These are phyloP conservation scores for Esox niger DNA, from an alignment of 2,113 vertebrate species.

Conservation along the genomic window DNA sequence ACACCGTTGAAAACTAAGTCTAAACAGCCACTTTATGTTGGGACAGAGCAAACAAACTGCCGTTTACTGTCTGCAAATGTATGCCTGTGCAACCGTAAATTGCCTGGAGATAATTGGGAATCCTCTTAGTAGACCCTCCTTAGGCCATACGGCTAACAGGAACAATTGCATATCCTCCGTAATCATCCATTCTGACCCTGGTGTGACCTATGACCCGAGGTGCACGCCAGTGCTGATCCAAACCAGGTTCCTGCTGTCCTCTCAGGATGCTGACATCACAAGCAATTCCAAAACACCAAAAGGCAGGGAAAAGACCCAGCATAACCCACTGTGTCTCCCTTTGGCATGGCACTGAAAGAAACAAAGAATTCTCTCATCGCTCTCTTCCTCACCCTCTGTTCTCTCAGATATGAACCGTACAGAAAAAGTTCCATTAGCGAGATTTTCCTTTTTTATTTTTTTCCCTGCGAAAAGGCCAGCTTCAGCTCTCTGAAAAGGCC, in stretches of 20 bases:
- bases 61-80: not conserved
- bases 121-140: not conserved
- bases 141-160: not conserved
- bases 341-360: not conserved
- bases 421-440: slow-evolving; percentile 40
- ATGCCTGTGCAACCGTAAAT: not conserved
- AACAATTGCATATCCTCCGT: not conserved
- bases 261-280: slow-evolving; percentile 41
- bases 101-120: not conserved
- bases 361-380: slow-evolving; percentile 20
- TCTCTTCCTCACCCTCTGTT: not conserved
- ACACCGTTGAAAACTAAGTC: not conserved
- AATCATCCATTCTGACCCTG: not conserved
- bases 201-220: slow-evolving; percentile 36
- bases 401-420: slow-evolving; percentile 16
- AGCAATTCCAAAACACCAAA: slow-evolving; percentile 20
- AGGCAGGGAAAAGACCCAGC: slow-evolving; percentile 10
- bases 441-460: slow-evolving; percentile 38
- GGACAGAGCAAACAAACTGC: too few species aligned
- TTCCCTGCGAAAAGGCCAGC: slow-evolving; percentile 5
- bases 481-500: slow-evolving; percentile 9
- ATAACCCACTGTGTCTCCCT: not conserved
- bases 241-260: slow-evolving; percentile 26
- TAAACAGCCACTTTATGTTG: too few species aligned
- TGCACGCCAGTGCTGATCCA: slow-evolving; percentile 46